Base-by-base conservation (phyloP, 1,140 invertebrate species). In the Liolophura sinensis region DNA sequence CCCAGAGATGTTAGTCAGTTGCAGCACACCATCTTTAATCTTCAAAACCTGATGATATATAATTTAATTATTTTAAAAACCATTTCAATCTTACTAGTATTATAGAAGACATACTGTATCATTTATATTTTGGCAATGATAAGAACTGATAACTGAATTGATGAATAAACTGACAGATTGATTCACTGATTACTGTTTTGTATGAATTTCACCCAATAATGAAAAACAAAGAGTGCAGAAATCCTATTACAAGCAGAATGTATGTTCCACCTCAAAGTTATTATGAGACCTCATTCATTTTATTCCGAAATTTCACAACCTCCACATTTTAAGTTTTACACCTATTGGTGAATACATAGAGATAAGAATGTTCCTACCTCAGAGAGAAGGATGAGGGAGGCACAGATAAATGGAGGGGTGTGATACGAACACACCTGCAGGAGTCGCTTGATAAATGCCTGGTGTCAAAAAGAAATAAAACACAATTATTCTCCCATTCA, bases 361-460 rank as follows among this genome's bases (percentile, higher is more conserved):
- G 49, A 61, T n/a, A n/a, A 48, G 3, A 31, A 22, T n/a, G 31
- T 65, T 22, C 52, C 65, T 64, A 95, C 84, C 85, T 93, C 90
- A 0, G 92, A 93, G n/a, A 94, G 82, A 0, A 94, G 78, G 74
- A 91, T 91, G n/a, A 96, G 81, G 62, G 91, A 89, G 51, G 90
- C 92, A 80, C 92, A 93, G 0, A 89, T 85, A 81, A 93, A 86
- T 65, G 87, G 83, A 15, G 90, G 85, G 58, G 87, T 87, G 54
- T 88, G 87, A 59, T 88, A 73, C 14, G 82, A 71, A 57, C 85
- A 86, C 70, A 94, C 85, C 85, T 98, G 95, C 49, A 98, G 85
- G 49, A 97, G 83, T 64, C 97, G 85, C 86, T 98, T 99, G 1
- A 96, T 85, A 82, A 98, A 97, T 12, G 94, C 91, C 81, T 83